These are phyloP conservation scores for Hylaeus volcanicus DNA, from an alignment of 1,140 invertebrate genomes.

Conservation along the genomic window DNA sequence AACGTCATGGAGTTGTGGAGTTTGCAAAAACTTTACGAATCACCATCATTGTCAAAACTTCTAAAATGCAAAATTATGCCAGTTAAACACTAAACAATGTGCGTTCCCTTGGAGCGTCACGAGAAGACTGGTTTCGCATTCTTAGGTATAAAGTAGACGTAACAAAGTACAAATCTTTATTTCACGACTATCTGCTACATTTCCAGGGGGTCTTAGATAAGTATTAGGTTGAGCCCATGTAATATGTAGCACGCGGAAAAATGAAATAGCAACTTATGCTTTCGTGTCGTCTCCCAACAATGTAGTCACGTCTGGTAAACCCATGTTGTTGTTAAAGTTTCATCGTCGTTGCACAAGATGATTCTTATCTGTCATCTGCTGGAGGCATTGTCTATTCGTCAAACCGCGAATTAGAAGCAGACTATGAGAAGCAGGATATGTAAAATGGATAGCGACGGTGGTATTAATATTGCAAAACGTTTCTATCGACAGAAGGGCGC, in stretches of 20 bases:
- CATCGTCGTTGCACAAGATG: neutral
- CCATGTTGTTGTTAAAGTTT: neutral
- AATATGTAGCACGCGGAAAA: neutral
- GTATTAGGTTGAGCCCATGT: no score
- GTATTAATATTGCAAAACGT: constrained; percentile 10
- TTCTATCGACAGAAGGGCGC: neutral
- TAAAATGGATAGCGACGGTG: neutral
- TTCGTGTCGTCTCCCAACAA: neutral
- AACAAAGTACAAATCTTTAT: no score
- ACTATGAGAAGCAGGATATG: neutral
- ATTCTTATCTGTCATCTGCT: neutral
- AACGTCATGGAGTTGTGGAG: no score
- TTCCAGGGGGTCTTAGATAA: no score
- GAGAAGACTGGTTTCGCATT: no score
- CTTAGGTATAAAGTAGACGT: no score
- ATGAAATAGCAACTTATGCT: neutral
- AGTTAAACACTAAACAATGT: no score
- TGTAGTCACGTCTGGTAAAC: neutral
- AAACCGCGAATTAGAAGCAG: neutral
- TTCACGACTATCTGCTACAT: no score
- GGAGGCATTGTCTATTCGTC: constrained; percentile 5
- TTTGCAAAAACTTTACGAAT: no score
- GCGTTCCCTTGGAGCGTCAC: no score
- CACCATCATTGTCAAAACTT: no score
- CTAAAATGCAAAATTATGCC: no score